Evolutionary conservation across 2,113 vertebrate species (phyloP).

Genomic region (Rhinoptilus africanus): DNA sequence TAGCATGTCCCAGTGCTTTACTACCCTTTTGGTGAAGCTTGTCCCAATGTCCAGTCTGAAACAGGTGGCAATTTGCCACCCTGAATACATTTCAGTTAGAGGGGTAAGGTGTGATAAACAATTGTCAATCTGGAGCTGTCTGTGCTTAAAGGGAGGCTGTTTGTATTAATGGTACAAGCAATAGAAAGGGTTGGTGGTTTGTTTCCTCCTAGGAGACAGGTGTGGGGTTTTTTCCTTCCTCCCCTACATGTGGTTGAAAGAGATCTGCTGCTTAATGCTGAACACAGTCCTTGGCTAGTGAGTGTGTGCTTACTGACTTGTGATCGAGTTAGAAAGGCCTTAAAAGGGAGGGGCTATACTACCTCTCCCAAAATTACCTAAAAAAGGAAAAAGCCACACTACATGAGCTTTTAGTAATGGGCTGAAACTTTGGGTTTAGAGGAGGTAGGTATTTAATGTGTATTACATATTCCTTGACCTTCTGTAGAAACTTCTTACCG

Average conservation of each 20-base stretch:
- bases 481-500: not conserved
- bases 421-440: not conserved
- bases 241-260: not conserved
- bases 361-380: not conserved
- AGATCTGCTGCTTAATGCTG: not conserved
- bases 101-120: not conserved
- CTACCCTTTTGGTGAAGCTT: not conserved
- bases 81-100: not conserved
- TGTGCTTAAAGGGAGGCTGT: no score
- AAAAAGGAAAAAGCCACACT: not conserved
- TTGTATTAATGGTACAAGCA: not conserved
- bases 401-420: not conserved
- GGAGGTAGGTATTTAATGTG: not conserved
- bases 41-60: not conserved
- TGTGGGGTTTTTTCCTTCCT: not conserved
- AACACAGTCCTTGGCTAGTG: not conserved
- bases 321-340: not conserved
- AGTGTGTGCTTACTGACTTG: fast-evolving
- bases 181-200: not conserved
- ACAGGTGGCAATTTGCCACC: not conserved
- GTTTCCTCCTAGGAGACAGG: not conserved
- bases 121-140: not conserved
- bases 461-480: not conserved
- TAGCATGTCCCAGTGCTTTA: not conserved
- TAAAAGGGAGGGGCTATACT: not conserved